Evolutionary conservation across 2,797 vertebrate species (phyloP).

Genomic region (Limnodromus scolopaceus): DNA sequence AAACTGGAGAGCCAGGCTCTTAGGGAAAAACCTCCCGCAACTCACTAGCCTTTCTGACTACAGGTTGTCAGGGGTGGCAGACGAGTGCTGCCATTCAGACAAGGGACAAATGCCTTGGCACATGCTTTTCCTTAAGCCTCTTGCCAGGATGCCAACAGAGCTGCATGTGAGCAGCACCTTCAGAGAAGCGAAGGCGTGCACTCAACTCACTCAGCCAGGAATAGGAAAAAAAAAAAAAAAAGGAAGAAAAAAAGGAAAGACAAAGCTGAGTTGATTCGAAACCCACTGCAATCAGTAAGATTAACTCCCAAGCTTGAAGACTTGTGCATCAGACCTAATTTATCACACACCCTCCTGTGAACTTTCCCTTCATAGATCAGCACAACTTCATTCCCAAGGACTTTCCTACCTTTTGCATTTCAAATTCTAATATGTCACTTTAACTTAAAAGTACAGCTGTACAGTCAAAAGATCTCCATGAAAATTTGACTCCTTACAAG

Average conservation of each 20-base stretch:
- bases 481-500: background rate
- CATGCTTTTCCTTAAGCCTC: background rate
- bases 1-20: background rate
- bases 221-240: background rate
- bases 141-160: background rate
- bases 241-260: background rate
- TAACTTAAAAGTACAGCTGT: background rate
- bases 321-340: background rate
- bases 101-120: background rate
- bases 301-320: background rate
- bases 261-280: background rate
- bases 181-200: rapidly evolving
- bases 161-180: background rate
- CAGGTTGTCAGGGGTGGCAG: background rate
- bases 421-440: background rate
- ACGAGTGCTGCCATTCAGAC: background rate
- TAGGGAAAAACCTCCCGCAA: background rate
- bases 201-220: background rate
- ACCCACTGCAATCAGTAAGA: background rate
- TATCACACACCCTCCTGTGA: background rate
- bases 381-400: background rate
- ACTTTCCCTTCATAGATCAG: background rate
- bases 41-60: background rate
- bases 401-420: background rate
- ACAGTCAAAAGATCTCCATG: background rate